These are phyloP conservation scores for Diabrotica virgifera DNA, from an alignment of 1,140 invertebrate species.

Conservation along the genomic window DNA sequence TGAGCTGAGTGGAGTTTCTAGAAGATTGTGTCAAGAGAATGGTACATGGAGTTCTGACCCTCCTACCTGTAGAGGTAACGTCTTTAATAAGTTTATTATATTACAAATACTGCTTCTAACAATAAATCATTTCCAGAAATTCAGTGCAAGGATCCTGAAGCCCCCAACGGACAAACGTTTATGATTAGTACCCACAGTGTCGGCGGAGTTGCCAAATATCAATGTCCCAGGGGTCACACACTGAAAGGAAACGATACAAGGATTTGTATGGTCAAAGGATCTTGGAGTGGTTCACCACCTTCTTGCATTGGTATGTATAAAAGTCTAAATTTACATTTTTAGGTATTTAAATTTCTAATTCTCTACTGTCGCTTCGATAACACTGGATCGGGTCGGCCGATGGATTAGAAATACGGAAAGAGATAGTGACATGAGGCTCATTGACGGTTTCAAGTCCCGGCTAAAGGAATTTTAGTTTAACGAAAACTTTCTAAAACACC, in stretches of 20 bases:
- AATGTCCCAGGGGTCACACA: constrained; percentile 75
- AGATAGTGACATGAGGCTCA: too few relatives aligned
- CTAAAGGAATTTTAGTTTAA: too few relatives aligned
- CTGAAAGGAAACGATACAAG: constrained; percentile 78
- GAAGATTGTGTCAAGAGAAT: constrained; percentile 81
- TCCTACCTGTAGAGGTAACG: constrained; percentile 70
- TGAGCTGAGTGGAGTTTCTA: constrained; percentile 75
- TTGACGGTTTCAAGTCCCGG: too few relatives aligned
- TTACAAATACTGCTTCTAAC: too few relatives aligned
- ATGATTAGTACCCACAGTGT: constrained; percentile 64
- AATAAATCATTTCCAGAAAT: constrained; percentile 61
- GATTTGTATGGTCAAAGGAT: constrained; percentile 71
- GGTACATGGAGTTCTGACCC: constrained; percentile 79
- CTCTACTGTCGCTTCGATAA: too few relatives aligned
- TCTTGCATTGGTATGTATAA: constrained; percentile 68
- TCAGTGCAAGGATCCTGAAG: constrained; percentile 70
- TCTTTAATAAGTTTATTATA: too few relatives aligned
- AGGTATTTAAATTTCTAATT: too few relatives aligned
- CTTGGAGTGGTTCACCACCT: constrained; percentile 78
- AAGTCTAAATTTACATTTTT: constrained; percentile 5
- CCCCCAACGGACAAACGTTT: constrained; percentile 56
- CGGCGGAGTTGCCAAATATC: constrained; percentile 74
- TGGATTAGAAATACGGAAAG: too few relatives aligned
- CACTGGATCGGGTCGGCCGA: too few relatives aligned
- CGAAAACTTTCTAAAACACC: too few relatives aligned